Base-by-base conservation (phyloP, 1,140 invertebrate species). In the Wiebesia pumilae region DNA sequence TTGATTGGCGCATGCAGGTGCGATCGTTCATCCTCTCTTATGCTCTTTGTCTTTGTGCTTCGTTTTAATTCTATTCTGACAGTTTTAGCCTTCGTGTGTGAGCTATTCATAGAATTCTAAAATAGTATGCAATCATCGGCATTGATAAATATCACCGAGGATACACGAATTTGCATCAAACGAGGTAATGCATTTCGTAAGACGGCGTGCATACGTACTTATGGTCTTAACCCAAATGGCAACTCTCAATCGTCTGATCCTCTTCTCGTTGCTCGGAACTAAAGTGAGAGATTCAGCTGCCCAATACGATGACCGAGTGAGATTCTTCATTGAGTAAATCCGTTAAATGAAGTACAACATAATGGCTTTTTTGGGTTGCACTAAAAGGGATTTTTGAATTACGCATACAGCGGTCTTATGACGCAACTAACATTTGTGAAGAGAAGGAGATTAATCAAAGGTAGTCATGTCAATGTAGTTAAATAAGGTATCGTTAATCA, bases 1-100 rank as follows among this genome's bases (percentile, higher is more conserved):
- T 89, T 88, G 91, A 93, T 90, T 90, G 91, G 90, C 91, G 82
- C 38, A 73, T 87, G 87, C 91, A 93, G 91, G 90, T 92, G 91
- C 86, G 38, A 35, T 51, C 30, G 40, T 85, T 75, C 3, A 7
- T 27, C 58, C 88, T 90, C 88, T 87, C 51, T 90, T 88, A 75
- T 69, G 62, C 84, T 87, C 65, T 80, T 54, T 21, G 33, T 79
- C n/a, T 35, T 21, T 43, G 1, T 40, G 12, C 6, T 27, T 27
- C 19, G 3, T 33, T 16, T 38, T 33, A 35, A 27, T 75, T 38
- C 6, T 75, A 38, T 75, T 75, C 38, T 24, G 0, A 38, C 1
- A 21, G 33, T 24, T 75, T 27, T 24, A 7, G 4, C 4, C 12
- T 14, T 43, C 77, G 6, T 33, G 0, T 33, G 12, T 14, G 16